These are phyloP conservation scores for Lochmaea crataegi DNA, from an alignment of 2,888 invertebrate species.

Conservation along the genomic window DNA sequence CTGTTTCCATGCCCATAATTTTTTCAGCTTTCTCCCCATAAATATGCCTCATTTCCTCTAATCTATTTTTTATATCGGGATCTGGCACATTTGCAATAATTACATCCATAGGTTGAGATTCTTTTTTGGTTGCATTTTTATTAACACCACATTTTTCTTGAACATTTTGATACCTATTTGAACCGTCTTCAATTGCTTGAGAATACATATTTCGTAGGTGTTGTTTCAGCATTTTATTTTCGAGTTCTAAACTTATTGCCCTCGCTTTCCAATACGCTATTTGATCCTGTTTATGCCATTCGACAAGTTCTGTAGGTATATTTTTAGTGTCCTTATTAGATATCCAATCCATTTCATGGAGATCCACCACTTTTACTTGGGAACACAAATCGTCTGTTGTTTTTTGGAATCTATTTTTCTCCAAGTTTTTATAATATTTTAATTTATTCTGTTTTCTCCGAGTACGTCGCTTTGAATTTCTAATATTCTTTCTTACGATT, in stretches of 20 bases:
- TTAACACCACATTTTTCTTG: slow-evolving; percentile 37
- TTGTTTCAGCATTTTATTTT: slow-evolving; percentile 69
- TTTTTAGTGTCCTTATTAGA: slow-evolving; percentile 38
- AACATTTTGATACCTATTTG: slow-evolving; percentile 41
- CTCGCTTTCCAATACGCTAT: slow-evolving; percentile 73
- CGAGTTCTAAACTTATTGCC: slow-evolving; percentile 69
- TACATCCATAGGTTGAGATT: slow-evolving; percentile 56
- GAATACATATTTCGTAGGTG: slow-evolving; percentile 64
- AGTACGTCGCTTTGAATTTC: slow-evolving; percentile 37
- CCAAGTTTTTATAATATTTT: slow-evolving; percentile 50
- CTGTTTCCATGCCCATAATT: slow-evolving; percentile 80
- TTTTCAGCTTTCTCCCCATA: slow-evolving; percentile 76
- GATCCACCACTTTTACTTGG: slow-evolving; percentile 53
- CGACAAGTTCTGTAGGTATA: slow-evolving; percentile 54
- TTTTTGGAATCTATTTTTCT: slow-evolving; percentile 43
- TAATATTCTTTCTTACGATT: not conserved
- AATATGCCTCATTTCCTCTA: slow-evolving; percentile 65
- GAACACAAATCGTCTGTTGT: slow-evolving; percentile 53
- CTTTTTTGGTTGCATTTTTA: slow-evolving; percentile 27
- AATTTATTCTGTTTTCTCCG: slow-evolving; percentile 49
- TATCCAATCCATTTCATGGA: slow-evolving; percentile 55
- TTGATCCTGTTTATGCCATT: slow-evolving; percentile 70
- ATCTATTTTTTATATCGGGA: slow-evolving; percentile 60
- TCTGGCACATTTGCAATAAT: slow-evolving; percentile 57
- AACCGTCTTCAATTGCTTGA: slow-evolving; percentile 52